Conservation (phyloP, 2,888 invertebrate species). For the Meandrusa payeni region DNA sequence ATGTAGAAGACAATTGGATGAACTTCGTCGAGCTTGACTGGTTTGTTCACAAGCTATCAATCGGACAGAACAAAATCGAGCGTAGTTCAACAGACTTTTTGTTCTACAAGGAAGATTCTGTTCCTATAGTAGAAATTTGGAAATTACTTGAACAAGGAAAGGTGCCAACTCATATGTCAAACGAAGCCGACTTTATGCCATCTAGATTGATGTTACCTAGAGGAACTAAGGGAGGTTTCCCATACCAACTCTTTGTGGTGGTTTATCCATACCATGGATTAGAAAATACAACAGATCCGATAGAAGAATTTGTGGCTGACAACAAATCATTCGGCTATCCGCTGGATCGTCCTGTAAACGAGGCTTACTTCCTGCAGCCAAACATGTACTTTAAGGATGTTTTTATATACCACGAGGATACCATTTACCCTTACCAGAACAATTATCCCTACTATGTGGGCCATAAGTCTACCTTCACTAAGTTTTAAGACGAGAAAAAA, state of each 20-base stretch:
- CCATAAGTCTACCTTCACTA: slow-evolving; percentile 39
- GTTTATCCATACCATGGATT: slow-evolving; percentile 76
- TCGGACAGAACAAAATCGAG: slow-evolving; percentile 83
- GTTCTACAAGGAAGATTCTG: slow-evolving; percentile 82
- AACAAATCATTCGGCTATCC: slow-evolving; percentile 80
- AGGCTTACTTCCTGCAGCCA: slow-evolving; percentile 70
- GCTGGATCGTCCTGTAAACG: slow-evolving; percentile 75
- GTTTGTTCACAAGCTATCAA: slow-evolving; percentile 78
- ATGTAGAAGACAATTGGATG: slow-evolving; percentile 77
- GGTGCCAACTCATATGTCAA: slow-evolving; percentile 76
- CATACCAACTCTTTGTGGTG: slow-evolving; percentile 83
- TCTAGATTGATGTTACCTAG: slow-evolving; percentile 86
- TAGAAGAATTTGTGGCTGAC: slow-evolving; percentile 56
- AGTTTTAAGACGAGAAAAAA: slow-evolving; percentile 40
- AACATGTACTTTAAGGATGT: slow-evolving; percentile 83
- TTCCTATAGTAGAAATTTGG: slow-evolving; percentile 81
- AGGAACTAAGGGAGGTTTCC: slow-evolving; percentile 84
- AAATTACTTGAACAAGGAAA: slow-evolving; percentile 76
- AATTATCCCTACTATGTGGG: slow-evolving; percentile 42
- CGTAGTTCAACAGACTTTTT: slow-evolving; percentile 84
- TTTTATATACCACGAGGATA: slow-evolving; percentile 71
- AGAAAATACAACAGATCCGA: slow-evolving; percentile 44
- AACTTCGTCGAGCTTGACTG: slow-evolving; percentile 83
- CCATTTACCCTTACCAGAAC: slow-evolving; percentile 48
- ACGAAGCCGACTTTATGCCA: slow-evolving; percentile 82